Evolutionary conservation across 92 coral and sea anemone species (phyloP), one percentile per base, ranked within the genome.

Genomic region (Desmophyllum pertusum): DNA sequence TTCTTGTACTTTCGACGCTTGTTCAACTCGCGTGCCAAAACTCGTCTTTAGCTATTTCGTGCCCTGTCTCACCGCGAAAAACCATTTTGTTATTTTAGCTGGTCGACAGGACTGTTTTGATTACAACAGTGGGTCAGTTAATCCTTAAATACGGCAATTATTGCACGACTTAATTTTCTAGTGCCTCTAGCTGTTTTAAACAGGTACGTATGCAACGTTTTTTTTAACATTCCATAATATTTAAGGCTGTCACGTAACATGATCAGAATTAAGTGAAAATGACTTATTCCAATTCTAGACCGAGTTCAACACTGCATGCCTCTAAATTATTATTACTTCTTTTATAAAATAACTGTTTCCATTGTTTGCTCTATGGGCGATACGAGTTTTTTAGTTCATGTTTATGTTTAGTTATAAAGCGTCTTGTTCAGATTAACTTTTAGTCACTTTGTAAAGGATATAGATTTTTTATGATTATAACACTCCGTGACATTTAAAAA

Each of bases 151-250:
- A 78, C 70, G 83, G 42, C 59, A 78, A 62, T 78, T 41, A 9
- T 40, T 27, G 42, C 72, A 78, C 59, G 83, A 13, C 61, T 9
- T n/a, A n/a, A n/a, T n/a, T 62, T 46, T 25, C 45, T 62, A 59
- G 71, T 29, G 70, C 71, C n/a, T 43, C 15, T 21, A 10, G 53
- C 9, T 5, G 48, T 46, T 80, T 65, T 59, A 19, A 80, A 67
- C 84, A 46, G 84, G 84, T 80, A 68, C 13, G 84, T 68, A 69
- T 65, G 10, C 5, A 48, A 40, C n/a, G n/a, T n/a, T n/a, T 53
- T 78, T 41, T 62, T 39, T 59, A 25, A 10, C n/a, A 29, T 42
- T 29, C 39, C 55, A 63, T 55, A 17, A 73, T 18, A 46, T n/a
- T 10, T 45, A 45, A 7, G 27, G 30, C 73, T 18, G 73, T 78